Conservation (phyloP, 1,140 invertebrate genomes). For the Tribolium madens region DNA sequence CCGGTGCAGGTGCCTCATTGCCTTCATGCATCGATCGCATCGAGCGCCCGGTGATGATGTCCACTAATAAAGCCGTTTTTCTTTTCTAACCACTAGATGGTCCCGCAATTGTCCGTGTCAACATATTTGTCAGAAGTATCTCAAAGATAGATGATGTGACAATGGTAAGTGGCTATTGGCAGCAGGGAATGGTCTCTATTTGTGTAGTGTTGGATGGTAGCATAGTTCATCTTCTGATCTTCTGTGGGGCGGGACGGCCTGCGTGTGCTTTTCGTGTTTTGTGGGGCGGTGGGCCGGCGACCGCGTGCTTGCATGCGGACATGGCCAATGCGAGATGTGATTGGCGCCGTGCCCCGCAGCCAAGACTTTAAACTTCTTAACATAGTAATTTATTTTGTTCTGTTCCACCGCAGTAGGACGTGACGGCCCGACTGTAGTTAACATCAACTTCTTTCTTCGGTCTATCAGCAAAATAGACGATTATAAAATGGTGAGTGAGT, state of each 20-base stretch:
- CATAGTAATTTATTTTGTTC: slow-evolving; percentile 54
- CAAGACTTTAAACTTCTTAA: slow-evolving; percentile 41
- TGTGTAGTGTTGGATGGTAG: slow-evolving; percentile 62
- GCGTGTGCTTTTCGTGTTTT: slow-evolving; percentile 57
- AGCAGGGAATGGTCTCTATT: slow-evolving; percentile 61
- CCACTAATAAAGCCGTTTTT: slow-evolving; percentile 61
- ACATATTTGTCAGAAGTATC: slow-evolving; percentile 98
- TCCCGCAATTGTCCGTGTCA: slow-evolving; percentile 91
- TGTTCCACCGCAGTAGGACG: slow-evolving; percentile 69
- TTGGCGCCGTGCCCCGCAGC: slow-evolving; percentile 59
- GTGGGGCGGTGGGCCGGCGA: slow-evolving; percentile 48
- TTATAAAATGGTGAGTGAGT: slow-evolving; percentile 99
- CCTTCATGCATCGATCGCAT: slow-evolving; percentile 52
- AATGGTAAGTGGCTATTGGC: slow-evolving; percentile 85
- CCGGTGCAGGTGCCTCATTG: slow-evolving; percentile 63
- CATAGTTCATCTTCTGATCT: slow-evolving; percentile 47
- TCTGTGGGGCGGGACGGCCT: slow-evolving; percentile 54
- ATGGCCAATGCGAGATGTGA: slow-evolving; percentile 62
- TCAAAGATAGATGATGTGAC: slow-evolving; percentile 99
- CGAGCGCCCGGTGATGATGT: slow-evolving; percentile 53
- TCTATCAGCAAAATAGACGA: slow-evolving; percentile 99
- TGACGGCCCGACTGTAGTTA: slow-evolving; percentile 83
- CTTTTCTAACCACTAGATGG: slow-evolving; percentile 77
- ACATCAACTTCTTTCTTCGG: slow-evolving; percentile 94
- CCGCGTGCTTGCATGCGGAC: slow-evolving; percentile 55